These are phyloP conservation scores for Pachymerium ferrugineum DNA, from an alignment of 2,888 invertebrate species.

Conservation along the genomic window DNA sequence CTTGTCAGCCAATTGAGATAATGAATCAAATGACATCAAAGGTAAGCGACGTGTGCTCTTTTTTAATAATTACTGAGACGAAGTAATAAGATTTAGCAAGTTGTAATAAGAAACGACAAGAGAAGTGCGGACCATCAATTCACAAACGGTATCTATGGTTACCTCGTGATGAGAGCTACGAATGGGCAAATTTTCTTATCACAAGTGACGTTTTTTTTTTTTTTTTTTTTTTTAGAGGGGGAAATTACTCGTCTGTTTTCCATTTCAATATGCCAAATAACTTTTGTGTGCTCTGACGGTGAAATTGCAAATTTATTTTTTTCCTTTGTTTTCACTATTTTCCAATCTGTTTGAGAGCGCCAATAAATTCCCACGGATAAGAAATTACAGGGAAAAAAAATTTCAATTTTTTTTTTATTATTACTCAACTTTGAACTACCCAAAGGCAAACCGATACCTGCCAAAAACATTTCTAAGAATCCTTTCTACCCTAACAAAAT, in stretches of 20 bases:
- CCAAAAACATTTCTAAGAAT: too few relatives aligned
- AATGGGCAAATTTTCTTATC: slow-evolving; percentile 23
- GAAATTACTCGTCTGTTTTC: neutral
- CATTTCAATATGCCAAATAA: slow-evolving; percentile 5
- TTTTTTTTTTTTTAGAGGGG: too few relatives aligned
- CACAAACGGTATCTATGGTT: neutral
- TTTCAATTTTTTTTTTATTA: too few relatives aligned
- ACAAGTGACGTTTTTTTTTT: neutral
- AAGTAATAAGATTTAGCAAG: slow-evolving; percentile 22
- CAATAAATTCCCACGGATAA: neutral
- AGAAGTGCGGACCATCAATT: slow-evolving; percentile 2
- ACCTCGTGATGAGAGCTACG: neutral
- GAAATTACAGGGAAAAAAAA: too few relatives aligned
- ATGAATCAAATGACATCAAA: slow-evolving; percentile 14
- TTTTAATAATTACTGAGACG: neutral
- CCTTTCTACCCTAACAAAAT: too few relatives aligned
- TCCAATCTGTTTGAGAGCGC: neutral
- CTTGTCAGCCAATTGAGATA: neutral
- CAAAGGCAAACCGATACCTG: too few relatives aligned
- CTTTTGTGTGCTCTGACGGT: neutral
- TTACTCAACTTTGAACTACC: too few relatives aligned
- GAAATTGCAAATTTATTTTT: neutral
- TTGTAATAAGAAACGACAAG: slow-evolving; percentile 10
- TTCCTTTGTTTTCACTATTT: neutral
- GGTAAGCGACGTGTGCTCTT: neutral